phyloP scores from a whole-genome alignment of 1,140 invertebrate species.

The Kradibia gibbosae region DNA sequence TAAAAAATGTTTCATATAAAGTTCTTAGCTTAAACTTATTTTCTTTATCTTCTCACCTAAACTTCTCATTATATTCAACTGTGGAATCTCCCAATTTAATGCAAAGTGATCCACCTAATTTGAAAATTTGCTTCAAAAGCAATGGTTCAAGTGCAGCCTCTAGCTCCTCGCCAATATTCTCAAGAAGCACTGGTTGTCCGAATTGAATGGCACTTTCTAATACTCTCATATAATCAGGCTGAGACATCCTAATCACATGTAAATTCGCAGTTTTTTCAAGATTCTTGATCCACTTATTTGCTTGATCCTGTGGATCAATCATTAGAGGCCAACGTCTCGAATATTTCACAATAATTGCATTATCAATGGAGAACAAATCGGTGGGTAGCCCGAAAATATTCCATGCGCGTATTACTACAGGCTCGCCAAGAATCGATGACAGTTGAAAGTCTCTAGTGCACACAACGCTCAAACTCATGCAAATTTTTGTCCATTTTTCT shows the following conservation, averaged over 20 bases:
- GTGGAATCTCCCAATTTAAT: constrained; percentile 88
- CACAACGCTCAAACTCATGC: constrained; percentile 80
- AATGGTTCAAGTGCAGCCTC: constrained; percentile 92
- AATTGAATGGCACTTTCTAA: constrained; percentile 95
- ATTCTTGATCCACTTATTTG: constrained; percentile 96
- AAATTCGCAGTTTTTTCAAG: constrained; percentile 91
- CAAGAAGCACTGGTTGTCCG: constrained; percentile 89
- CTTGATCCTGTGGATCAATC: constrained; percentile 96
- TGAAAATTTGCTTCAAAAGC: constrained; percentile 90
- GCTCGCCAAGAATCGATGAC: constrained; percentile 86
- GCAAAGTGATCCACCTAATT: constrained; percentile 84
- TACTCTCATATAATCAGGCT: constrained; percentile 87
- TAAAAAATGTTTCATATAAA: too few relatives aligned
- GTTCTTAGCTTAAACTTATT: too few relatives aligned
- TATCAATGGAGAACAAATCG: constrained; percentile 94
- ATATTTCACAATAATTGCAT: constrained; percentile 90
- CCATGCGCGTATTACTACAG: constrained; percentile 90
- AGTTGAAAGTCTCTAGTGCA: constrained; percentile 86
- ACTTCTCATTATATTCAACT: constrained; percentile 88
- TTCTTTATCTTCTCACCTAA: constrained; percentile 84
- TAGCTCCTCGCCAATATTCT: constrained; percentile 91
- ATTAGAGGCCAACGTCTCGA: constrained; percentile 91
- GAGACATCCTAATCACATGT: constrained; percentile 84
- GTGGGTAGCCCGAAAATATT: constrained; percentile 91
- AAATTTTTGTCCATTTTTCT: constrained; percentile 81